Conservation (phyloP, 2,888 invertebrate species). For the Erebia epiphron region DNA sequence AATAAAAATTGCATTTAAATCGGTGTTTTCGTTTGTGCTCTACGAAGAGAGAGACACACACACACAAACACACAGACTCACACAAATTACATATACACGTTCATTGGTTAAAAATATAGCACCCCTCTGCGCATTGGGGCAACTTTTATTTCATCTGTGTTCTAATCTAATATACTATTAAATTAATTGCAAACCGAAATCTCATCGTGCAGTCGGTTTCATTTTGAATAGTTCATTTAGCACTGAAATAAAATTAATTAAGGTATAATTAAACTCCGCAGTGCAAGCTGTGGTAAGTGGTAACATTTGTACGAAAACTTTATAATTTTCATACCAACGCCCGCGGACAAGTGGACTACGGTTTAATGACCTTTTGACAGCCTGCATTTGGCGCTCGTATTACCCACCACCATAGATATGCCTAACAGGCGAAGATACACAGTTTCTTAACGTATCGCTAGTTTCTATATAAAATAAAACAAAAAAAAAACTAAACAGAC, state of each 20-base stretch:
- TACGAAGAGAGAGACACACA: too few relatives aligned
- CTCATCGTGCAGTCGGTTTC: background rate
- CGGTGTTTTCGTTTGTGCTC: too few relatives aligned
- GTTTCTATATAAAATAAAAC: background rate
- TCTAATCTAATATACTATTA: too few relatives aligned
- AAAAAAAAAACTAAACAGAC: too few relatives aligned
- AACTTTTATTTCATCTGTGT: too few relatives aligned
- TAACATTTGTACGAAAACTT: constrained; percentile 29
- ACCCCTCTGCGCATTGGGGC: too few relatives aligned
- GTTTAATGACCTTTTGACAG: constrained; percentile 33
- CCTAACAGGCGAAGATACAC: background rate
- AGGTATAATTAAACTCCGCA: constrained; percentile 21
- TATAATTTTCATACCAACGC: constrained; percentile 17
- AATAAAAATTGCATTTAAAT: too few relatives aligned
- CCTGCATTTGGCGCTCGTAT: constrained; percentile 1
- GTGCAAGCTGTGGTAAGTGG: constrained; percentile 11
- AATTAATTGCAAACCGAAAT: background rate
- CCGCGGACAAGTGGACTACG: constrained; percentile 19
- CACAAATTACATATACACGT: too few relatives aligned
- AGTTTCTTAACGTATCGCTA: background rate
- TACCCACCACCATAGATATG: background rate
- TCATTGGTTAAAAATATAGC: too few relatives aligned
- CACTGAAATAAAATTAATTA: constrained; percentile 9
- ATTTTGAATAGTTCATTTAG: constrained; percentile 1
- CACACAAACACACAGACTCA: too few relatives aligned